phyloP scores from a whole-genome alignment of 2,888 invertebrate genomes.

The Metacarcinus magister region DNA sequence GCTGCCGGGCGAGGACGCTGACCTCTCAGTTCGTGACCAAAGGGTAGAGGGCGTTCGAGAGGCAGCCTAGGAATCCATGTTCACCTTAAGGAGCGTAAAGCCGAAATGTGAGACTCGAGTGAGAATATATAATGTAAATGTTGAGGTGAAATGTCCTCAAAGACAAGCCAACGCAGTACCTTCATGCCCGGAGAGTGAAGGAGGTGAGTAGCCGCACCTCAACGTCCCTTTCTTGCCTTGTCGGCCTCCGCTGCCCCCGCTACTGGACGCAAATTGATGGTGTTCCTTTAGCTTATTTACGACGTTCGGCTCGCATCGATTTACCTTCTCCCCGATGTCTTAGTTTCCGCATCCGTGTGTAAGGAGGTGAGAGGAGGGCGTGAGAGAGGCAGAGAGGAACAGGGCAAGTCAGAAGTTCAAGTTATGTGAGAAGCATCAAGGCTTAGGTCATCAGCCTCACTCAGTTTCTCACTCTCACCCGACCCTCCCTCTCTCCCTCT shows the following conservation, averaged over 20 bases:
- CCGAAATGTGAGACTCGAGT: not conserved
- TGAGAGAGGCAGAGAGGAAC: not conserved
- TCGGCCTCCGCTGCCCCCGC: not conserved
- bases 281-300: not conserved
- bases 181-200: not conserved
- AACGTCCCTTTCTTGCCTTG: not conserved
- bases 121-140: not conserved
- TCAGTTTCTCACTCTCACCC: constrained; percentile 41
- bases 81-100: not conserved
- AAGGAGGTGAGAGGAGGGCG: not conserved
- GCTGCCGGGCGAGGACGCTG: constrained; percentile 7
- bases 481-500: not conserved
- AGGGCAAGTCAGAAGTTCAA: not conserved
- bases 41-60: constrained; percentile 31
- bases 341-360: not conserved
- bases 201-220: not conserved
- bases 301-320: not conserved
- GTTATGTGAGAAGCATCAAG: not conserved
- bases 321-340: not conserved
- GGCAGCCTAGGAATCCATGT: not conserved
- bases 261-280: not conserved
- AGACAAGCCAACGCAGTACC: not conserved
- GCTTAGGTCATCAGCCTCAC: constrained; percentile 30
- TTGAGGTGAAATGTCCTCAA: not conserved
- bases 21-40: constrained; percentile 1